Evolutionary conservation across 2,888 invertebrate species (phyloP).

Genomic region (Catonia carolina): DNA sequence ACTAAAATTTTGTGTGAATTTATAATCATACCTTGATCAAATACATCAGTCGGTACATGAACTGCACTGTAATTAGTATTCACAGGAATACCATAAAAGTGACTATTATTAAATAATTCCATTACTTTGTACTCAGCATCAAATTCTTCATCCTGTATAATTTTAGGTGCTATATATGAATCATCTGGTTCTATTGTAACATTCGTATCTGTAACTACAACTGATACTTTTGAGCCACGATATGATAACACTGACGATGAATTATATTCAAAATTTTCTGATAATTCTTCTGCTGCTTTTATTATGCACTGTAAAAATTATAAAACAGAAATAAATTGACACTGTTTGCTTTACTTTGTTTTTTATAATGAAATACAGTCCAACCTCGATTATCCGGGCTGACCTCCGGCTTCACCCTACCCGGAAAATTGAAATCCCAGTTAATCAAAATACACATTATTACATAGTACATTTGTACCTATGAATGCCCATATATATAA

Average conservation of each 20-base stretch:
- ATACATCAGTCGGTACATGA: slow-evolving; percentile 92
- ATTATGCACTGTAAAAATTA: slow-evolving; percentile 60
- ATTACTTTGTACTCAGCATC: slow-evolving; percentile 48
- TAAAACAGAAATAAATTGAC: slow-evolving; percentile 10
- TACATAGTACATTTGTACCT: too few relatives aligned
- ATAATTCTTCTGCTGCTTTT: slow-evolving; percentile 62
- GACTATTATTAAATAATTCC: slow-evolving; percentile 61
- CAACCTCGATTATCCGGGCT: too few relatives aligned
- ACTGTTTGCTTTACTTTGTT: too few relatives aligned
- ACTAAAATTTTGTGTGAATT: too few relatives aligned
- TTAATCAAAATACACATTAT: too few relatives aligned
- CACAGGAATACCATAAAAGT: slow-evolving; percentile 77
- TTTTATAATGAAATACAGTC: too few relatives aligned
- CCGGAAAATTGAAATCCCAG: too few relatives aligned
- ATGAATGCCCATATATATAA: too few relatives aligned
- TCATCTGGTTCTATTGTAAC: slow-evolving; percentile 31
- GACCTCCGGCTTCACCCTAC: too few relatives aligned
- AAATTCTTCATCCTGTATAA: background rate
- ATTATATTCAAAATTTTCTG: slow-evolving; percentile 57
- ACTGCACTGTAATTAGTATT: slow-evolving; percentile 77
- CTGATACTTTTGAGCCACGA: slow-evolving; percentile 76
- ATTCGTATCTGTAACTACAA: slow-evolving; percentile 37
- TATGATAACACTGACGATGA: slow-evolving; percentile 59
- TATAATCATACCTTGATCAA: slow-evolving; percentile 59
- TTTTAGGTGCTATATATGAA: background rate